These are phyloP conservation scores for Panopea generosa DNA, from an alignment of 2,888 invertebrate species.

Conservation along the genomic window DNA sequence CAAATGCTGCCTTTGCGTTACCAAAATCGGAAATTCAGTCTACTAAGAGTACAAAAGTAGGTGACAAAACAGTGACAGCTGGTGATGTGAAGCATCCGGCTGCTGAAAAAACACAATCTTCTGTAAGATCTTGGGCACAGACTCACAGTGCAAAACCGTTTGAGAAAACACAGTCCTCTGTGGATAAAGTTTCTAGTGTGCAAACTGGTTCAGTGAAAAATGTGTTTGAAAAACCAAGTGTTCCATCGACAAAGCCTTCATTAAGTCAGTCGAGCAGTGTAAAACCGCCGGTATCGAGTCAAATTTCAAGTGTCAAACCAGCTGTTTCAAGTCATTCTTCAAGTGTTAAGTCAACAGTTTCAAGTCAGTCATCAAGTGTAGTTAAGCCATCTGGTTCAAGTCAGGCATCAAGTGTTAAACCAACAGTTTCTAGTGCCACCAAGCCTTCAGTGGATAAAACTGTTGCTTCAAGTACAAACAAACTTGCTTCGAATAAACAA, in stretches of 20 bases:
- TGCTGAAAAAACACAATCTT: constrained; percentile 15
- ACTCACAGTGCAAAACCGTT: constrained; percentile 35
- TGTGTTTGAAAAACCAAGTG: constrained; percentile 16
- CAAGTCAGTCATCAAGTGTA: constrained; percentile 9
- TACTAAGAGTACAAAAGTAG: too few species aligned
- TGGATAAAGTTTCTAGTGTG: constrained; percentile 7
- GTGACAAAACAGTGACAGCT: background rate
- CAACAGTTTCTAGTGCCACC: constrained; percentile 19
- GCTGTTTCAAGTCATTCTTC: too few species aligned
- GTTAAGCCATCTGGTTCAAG: background rate
- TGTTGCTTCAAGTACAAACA: background rate
- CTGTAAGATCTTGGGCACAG: constrained; percentile 50
- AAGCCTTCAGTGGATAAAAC: constrained; percentile 14
- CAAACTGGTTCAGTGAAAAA: constrained; percentile 19
- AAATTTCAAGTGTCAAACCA: constrained; percentile 9
- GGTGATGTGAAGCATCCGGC: constrained; percentile 11
- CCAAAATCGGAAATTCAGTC: too few species aligned
- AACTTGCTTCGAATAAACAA: constrained; percentile 1
- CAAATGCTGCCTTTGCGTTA: too few species aligned
- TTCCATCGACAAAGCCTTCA: background rate
- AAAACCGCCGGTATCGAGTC: background rate
- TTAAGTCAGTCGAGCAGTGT: constrained; percentile 7
- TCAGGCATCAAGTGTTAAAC: constrained; percentile 21
- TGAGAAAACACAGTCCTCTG: constrained; percentile 29
- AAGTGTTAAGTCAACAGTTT: too few species aligned